Percentiles rank a stretch among this genome's conserved stretches.
phyloP scores from a whole-genome alignment of 1,140 invertebrate genomes.

The Drosophila equinoxialis region DNA sequence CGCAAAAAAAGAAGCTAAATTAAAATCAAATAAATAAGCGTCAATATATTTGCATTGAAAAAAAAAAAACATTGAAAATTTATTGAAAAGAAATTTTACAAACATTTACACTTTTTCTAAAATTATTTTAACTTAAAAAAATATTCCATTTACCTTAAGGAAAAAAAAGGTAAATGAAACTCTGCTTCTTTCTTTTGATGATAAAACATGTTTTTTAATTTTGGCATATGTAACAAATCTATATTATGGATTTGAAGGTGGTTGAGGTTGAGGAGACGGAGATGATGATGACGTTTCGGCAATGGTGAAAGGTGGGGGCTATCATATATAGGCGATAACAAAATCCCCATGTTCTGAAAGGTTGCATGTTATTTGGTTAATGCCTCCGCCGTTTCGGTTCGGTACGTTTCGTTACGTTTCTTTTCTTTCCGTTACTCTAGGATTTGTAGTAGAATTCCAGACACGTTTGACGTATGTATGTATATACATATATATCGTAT shows the following conservation, averaged over 20 bases:
- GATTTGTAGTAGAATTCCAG: slow-evolving; percentile 30
- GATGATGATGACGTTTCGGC: neutral
- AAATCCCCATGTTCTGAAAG: neutral
- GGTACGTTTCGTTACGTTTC: slow-evolving; percentile 4
- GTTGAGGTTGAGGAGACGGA: neutral
- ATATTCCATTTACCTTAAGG: too few species aligned
- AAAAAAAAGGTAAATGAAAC: too few species aligned
- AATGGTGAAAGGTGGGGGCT: neutral
- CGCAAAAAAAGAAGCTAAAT: too few species aligned
- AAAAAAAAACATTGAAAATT: too few species aligned
- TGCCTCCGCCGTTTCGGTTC: slow-evolving; percentile 8
- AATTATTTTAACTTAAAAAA: too few species aligned
- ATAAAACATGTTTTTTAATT: too few species aligned
- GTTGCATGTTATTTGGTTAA: slow-evolving; percentile 9
- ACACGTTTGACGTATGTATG: slow-evolving; percentile 54
- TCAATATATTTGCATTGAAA: too few species aligned
- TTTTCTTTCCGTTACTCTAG: neutral
- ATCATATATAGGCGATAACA: neutral
- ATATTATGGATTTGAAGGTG: neutral
- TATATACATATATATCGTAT: slow-evolving; percentile 17
- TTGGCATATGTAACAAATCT: slow-evolving; percentile 4
- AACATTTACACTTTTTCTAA: too few species aligned
- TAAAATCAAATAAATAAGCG: too few species aligned
- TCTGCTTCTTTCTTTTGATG: too few species aligned
- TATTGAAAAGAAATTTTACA: too few species aligned